Evolutionary conservation across 2,797 vertebrate species (phyloP).

Genomic region (Pangasius mekongensis): DNA sequence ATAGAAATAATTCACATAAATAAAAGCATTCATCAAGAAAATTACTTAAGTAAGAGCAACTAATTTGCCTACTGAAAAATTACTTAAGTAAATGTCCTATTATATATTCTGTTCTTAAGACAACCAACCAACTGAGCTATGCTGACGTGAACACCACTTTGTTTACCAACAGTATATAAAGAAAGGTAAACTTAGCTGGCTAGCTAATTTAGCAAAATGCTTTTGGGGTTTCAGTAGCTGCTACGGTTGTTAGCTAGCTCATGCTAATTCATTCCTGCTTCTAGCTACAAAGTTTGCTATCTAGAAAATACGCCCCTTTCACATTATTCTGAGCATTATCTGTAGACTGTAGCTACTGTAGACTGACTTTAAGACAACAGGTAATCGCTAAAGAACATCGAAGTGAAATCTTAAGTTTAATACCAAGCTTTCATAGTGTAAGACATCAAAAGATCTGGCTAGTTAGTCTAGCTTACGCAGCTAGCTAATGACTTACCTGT

Average conservation of each 20-base stretch:
- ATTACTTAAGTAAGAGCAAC: background rate
- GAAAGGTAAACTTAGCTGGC: background rate
- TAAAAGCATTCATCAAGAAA: background rate
- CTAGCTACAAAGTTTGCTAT: background rate
- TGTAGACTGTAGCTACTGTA: background rate
- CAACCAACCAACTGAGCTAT: background rate
- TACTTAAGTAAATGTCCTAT: background rate
- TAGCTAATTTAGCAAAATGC: background rate
- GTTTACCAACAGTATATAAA: background rate
- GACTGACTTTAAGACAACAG: background rate
- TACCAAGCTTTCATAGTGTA: background rate
- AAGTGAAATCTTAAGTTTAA: background rate
- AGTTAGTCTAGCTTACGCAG: background rate
- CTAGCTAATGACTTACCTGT: background rate
- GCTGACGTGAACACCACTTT: background rate
- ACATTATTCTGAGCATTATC: background rate
- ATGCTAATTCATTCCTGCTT: background rate
- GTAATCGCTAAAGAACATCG: background rate
- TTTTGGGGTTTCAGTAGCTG: background rate
- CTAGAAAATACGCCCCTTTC: background rate
- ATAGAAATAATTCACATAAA: background rate
- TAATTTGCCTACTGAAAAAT: background rate
- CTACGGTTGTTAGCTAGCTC: background rate
- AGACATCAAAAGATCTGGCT: background rate
- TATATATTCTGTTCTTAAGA: background rate